Evolutionary conservation across 1,140 invertebrate species (phyloP), one percentile per base, ranked within the genome.

Genomic region (Coenobita brevimanus): DNA sequence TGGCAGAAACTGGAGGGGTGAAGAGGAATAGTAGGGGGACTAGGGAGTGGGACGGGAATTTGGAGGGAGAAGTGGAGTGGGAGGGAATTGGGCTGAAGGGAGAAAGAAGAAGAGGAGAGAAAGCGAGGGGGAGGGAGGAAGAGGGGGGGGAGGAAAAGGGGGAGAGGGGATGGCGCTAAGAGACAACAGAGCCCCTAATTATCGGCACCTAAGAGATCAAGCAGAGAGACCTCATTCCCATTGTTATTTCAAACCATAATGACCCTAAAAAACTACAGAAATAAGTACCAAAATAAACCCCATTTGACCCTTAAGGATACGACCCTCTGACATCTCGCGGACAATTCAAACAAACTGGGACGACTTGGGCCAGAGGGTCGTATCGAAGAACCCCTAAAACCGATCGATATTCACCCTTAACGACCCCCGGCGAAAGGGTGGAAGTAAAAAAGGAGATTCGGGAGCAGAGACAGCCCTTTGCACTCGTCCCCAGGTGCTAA

Each of bases 291-390:
- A 8, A 62, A 60, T 43, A 24, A 27, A 15, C n/a, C 10, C 8
- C 27, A 0, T 1, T 4, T 0, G 33, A 0, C 0, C 6, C 3
- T 10, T 15, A 1, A 36, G 82, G 82, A 76, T 75, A 60, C 15
- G 24, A 10, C 82, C 15, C 50, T 76, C 30, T 64, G 71, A 2
- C 71, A 27, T 43, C 57, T 46, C 46, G 82, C 82, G 69, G 82
- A 84, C 82, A 84, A 76, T 76, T 76, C 82, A 84, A 84, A 84
- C 82, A 84, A 76, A 76, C 71, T 17, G 82, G 71, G 50, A 50
- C 60, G 71, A n/a, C 50, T 41, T 54, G 43, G 64, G n/a, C n/a
- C n/a, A 54, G 24, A 84, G 17, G 62, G 46, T 4, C 43, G 6
- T 71, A 50, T 64, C 33, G n/a, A 13, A 13, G 2, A 2, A 10